Conservation (phyloP, 1,140 invertebrate species). For the Tetramorium parvispinum region DNA sequence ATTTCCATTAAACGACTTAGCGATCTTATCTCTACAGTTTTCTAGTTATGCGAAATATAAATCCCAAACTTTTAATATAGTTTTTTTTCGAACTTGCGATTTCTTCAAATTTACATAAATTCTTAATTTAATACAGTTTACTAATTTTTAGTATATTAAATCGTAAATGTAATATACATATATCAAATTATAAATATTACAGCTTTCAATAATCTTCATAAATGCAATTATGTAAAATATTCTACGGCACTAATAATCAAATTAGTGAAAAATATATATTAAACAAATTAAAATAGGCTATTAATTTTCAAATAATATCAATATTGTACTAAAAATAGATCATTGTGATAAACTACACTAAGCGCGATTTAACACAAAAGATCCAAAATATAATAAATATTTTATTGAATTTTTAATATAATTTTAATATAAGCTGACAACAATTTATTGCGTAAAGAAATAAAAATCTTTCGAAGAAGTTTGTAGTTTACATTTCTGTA, state of each 20-base stretch:
- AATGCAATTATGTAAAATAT: no score
- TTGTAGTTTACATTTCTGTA: neutral
- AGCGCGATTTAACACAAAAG: neutral
- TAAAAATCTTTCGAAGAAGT: slow-evolving; percentile 19
- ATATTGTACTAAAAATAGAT: neutral
- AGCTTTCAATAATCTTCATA: neutral
- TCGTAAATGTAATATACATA: neutral
- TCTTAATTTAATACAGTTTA: neutral
- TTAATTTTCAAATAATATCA: neutral
- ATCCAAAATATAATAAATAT: neutral
- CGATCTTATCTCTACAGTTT: neutral
- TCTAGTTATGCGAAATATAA: neutral
- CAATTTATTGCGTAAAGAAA: neutral
- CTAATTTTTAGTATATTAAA: neutral
- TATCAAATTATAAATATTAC: neutral
- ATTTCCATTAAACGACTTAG: neutral
- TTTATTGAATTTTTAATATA: neutral
- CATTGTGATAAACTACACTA: neutral
- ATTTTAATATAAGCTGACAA: neutral
- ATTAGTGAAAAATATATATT: no score
- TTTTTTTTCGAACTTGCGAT: neutral
- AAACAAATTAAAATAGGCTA: neutral
- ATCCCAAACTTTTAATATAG: neutral
- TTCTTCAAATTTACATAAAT: neutral
- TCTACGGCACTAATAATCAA: no score